phyloP scores from a whole-genome alignment of 1,140 invertebrate genomes.

The Globodera rostochiensis region DNA sequence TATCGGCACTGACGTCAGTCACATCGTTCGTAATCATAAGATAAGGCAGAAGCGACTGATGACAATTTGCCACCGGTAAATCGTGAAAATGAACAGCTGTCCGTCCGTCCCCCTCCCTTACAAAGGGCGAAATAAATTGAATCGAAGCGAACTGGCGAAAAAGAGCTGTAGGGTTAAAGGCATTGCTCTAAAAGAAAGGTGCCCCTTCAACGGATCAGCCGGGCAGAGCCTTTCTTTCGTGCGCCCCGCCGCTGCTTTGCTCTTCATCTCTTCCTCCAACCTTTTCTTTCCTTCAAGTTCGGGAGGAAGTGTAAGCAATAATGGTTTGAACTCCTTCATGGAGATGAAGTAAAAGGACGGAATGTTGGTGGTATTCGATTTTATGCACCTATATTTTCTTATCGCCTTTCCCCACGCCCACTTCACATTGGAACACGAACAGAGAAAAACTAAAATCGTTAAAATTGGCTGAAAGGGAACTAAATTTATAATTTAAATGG shows the following conservation, averaged over 20 bases:
- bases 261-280: neutral
- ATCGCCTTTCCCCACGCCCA: neutral
- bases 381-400: no score
- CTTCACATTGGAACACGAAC: neutral
- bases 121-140: neutral
- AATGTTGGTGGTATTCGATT: no score
- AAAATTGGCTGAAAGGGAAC: neutral
- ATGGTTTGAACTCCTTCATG: neutral
- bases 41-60: neutral
- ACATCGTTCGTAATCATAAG: neutral
- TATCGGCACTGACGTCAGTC: neutral
- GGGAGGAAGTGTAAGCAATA: neutral
- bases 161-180: neutral
- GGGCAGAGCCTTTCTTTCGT: neutral
- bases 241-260: neutral
- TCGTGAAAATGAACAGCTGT: neutral
- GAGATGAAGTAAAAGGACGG: neutral
- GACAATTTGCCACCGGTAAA: neutral
- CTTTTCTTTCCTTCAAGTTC: neutral
- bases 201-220: neutral
- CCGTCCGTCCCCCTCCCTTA: neutral
- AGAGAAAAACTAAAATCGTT: slow-evolving; percentile 3
- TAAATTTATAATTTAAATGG: no score
- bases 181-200: neutral
- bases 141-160: neutral